A percentile compares a stretch with the other conserved stretches of the same genome.
Evolutionary conservation across 2,888 invertebrate genomes (phyloP).

Genomic region (Timandra comae): DNA sequence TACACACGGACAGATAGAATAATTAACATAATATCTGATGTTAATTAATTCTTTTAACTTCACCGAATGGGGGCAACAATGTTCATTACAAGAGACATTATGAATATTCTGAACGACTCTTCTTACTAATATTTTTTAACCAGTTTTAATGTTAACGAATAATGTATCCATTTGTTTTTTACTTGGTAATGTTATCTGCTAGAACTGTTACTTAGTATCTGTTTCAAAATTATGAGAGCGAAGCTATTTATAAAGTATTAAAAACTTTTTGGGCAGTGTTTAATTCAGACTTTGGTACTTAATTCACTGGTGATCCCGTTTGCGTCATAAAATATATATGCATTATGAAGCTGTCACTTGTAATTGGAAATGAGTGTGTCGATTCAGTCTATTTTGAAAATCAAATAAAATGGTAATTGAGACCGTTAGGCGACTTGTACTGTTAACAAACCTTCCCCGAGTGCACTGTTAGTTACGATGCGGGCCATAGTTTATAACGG

Average conservation of each 20-base stretch:
- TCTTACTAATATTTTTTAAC: conserved; percentile 15
- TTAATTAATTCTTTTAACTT: conserved; percentile 46
- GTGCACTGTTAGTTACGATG: conserved; percentile 19
- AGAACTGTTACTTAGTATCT: too few relatives aligned
- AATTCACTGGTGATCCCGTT: too few relatives aligned
- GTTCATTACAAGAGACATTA: conserved; percentile 22
- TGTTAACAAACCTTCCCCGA: conserved; percentile 26
- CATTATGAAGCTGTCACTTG: conserved; percentile 20
- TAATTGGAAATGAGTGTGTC: too few relatives aligned
- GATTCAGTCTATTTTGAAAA: conserved; percentile 34
- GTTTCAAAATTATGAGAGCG: too few relatives aligned
- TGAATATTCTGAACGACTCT: conserved; percentile 12
- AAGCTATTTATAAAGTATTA: too few relatives aligned
- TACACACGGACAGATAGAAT: conserved; percentile 43
- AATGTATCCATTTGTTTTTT: too few relatives aligned
- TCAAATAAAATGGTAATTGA: conserved; percentile 39
- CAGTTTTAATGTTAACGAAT: too few relatives aligned
- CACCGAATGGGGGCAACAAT: conserved; percentile 35
- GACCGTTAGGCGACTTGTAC: conserved; percentile 32
- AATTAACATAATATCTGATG: conserved; percentile 46
- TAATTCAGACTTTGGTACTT: too few relatives aligned
- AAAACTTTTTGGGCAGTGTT: too few relatives aligned
- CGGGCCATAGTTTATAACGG: conserved; percentile 21
- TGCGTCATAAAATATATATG: too few relatives aligned
- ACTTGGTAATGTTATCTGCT: too few relatives aligned